Evolutionary conservation across 2,113 vertebrate species (phyloP), one percentile per base, ranked within the genome.

Genomic region (Labeo catla): DNA sequence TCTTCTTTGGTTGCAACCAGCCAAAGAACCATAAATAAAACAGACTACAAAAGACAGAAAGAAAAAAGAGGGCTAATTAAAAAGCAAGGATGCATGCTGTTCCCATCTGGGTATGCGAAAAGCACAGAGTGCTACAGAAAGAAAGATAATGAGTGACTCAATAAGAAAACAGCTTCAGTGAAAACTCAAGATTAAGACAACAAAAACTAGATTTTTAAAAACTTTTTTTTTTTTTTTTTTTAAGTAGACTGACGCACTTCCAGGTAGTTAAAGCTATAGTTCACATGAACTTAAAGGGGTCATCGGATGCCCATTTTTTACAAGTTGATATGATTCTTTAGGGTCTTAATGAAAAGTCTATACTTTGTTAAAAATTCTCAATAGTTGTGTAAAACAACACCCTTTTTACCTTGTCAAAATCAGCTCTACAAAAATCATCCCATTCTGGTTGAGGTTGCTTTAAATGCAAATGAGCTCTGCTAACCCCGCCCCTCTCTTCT

Each of bases 1-100:
- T 11, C 57, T 65, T 61, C 36, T 23, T 80, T 80, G 57, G 39
- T 79, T 81, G 21, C 39, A 15, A 36, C 78, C n/a, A 61, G 45
- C 13, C n/a, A 63, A 81, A 81, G 19, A 13, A 45, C 39, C 36
- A 63, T 23, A 81, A 63, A 65, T 47, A 15, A 81, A 47, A 80
- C 57, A 45, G 16, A n/a, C 16, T n/a, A 45, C 70, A 47, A 47
- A 43, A 73, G 39, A 45, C 11, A 57, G 47, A 8, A 47, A 47
- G 47, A 57, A 80, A 19, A 63, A 80, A 4, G 12, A 47, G 12
- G 43, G n/a, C 21, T 73, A 47, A 47, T 43, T 45, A 9, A 80
- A 47, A 80, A 63, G 39, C 19, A 80, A 36, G 19, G 57, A 10
- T n/a, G 54, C 11, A 59, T 4, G 9, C 36, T n/a, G 77, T 45